Conservation (phyloP, 2,113 vertebrate genomes). For the Brachionichthys hirsutus region DNA sequence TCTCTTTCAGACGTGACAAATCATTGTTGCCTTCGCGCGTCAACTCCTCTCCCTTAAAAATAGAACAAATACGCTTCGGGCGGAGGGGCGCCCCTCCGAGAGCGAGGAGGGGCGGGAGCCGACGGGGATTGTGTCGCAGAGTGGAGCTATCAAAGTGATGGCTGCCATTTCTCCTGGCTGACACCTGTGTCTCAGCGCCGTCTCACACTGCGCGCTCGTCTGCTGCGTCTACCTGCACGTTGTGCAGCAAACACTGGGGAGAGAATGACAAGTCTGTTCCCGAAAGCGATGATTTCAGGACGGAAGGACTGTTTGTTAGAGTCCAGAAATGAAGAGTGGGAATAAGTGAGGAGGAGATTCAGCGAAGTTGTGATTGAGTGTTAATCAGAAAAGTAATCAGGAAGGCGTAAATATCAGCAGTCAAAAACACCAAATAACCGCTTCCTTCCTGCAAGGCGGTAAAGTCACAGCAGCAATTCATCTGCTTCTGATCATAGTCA, state of each 20-base stretch:
- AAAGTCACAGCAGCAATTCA: not conserved
- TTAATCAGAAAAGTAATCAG: constrained; percentile 16
- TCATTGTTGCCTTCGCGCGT: not conserved
- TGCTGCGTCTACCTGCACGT: not conserved
- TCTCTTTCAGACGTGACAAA: constrained; percentile 3
- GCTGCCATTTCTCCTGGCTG: constrained; percentile 37
- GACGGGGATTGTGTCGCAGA: constrained; percentile 2
- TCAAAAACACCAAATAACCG: not conserved
- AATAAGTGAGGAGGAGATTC: not conserved
- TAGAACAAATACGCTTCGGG: not conserved
- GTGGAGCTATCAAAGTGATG: constrained; percentile 30
- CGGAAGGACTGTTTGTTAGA: constrained; percentile 38
- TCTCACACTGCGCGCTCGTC: too few species aligned
- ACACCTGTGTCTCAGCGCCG: constrained; percentile 33
- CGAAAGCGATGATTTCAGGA: constrained; percentile 46
- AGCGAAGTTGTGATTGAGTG: not conserved
- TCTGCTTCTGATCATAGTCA: constrained; percentile 1
- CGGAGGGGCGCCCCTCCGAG: not conserved
- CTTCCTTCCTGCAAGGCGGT: not conserved
- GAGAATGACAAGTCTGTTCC: constrained; percentile 16
- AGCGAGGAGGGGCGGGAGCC: too few species aligned
- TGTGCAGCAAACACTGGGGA: not conserved
- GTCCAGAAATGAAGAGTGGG: constrained; percentile 13
- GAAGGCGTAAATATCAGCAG: constrained; percentile 12
- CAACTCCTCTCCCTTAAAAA: constrained; percentile 8